Evolutionary conservation across 2,797 vertebrate species (phyloP).

Genomic region (Poeciliopsis gracilis): DNA sequence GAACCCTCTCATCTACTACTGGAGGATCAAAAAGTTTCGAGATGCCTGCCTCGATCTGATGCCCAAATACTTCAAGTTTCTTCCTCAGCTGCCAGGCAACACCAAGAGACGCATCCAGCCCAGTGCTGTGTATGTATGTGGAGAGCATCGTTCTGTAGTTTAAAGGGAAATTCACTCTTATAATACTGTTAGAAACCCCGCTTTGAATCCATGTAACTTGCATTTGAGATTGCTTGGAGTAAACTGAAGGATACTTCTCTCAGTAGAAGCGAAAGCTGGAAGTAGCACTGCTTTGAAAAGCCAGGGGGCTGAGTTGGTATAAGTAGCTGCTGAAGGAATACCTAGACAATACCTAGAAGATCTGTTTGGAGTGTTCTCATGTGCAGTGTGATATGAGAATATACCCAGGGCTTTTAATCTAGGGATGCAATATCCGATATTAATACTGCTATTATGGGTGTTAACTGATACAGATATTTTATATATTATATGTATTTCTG

Average conservation of each 20-base stretch:
- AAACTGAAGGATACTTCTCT: slow-evolving; percentile 2
- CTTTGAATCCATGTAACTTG: slow-evolving; percentile 2
- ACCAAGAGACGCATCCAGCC: slow-evolving; percentile 92
- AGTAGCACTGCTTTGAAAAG: slow-evolving; percentile 28
- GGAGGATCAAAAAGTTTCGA: slow-evolving; percentile 99
- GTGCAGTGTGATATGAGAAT: neutral
- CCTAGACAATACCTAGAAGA: neutral
- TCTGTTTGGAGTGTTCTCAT: neutral
- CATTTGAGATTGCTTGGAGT: slow-evolving; percentile 5
- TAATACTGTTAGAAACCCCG: slow-evolving; percentile 19
- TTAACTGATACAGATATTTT: too few species aligned
- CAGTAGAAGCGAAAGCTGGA: slow-evolving; percentile 14
- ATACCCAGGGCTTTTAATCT: neutral
- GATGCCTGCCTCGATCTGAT: slow-evolving; percentile 95
- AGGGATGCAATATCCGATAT: neutral
- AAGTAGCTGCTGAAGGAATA: neutral
- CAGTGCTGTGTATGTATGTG: slow-evolving; percentile 94
- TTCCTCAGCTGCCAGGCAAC: slow-evolving; percentile 92
- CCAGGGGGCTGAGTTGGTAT: neutral
- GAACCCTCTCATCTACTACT: slow-evolving; percentile 99
- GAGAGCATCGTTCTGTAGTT: slow-evolving; percentile 91
- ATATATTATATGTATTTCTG: too few species aligned
- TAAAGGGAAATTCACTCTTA: slow-evolving; percentile 61
- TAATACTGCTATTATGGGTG: too few species aligned
- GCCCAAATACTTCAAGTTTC: slow-evolving; percentile 96